phyloP scores from a whole-genome alignment of 35 echinoderm and acorn worm species.

The Nesometra sesokonis region DNA sequence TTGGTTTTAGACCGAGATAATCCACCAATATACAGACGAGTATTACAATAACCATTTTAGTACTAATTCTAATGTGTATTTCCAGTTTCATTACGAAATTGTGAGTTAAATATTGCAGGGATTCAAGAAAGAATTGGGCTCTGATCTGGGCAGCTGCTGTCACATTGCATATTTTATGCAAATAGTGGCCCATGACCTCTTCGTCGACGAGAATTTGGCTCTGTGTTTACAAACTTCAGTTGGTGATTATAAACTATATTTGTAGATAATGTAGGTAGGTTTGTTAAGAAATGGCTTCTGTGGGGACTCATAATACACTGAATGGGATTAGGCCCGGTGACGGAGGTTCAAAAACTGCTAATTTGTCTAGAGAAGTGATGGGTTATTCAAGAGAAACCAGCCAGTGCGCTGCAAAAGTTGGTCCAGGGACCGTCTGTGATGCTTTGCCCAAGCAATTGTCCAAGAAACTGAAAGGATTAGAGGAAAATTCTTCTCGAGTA shows the following conservation, averaged over 20 bases:
- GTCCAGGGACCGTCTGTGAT: neutral
- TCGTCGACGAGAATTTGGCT: neutral
- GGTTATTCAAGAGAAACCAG: neutral
- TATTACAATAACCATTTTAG: neutral
- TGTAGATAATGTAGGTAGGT: neutral
- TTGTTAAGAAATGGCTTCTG: neutral
- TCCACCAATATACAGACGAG: neutral
- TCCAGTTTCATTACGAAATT: neutral
- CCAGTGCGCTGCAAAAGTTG: neutral
- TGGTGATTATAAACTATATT: neutral
- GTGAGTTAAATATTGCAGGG: neutral
- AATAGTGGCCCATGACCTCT: neutral
- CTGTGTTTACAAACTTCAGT: neutral
- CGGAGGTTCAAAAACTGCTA: neutral
- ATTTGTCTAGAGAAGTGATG: neutral
- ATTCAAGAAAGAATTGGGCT: neutral
- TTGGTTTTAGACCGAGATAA: neutral
- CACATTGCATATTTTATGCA: neutral
- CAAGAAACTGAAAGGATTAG: neutral
- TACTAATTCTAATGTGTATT: neutral
- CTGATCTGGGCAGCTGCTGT: neutral
- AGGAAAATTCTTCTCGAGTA: neutral
- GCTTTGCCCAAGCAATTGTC: neutral
- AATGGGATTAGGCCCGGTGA: neutral
- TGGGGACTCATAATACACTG: neutral